phyloP scores from a whole-genome alignment of 2,113 vertebrate species.

The Bos javanicus region DNA sequence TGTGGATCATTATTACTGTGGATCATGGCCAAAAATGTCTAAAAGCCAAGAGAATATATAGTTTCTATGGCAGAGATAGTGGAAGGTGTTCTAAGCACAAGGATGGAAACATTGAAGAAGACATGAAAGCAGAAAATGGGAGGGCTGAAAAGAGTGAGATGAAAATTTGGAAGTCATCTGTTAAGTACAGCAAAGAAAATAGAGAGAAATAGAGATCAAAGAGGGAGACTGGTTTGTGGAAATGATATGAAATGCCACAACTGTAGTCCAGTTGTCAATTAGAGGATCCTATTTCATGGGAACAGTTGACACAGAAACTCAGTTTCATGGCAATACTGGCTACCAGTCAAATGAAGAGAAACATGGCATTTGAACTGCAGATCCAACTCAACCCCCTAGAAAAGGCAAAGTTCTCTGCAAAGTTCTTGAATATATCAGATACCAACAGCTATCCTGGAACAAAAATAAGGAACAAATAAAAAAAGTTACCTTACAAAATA shows the following conservation, averaged over 20 bases:
- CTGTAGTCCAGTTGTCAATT: neutral
- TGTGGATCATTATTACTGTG: neutral
- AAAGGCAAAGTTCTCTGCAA: conserved; percentile 25
- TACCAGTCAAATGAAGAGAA: conserved; percentile 10
- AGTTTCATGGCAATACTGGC: neutral
- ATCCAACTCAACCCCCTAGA: neutral
- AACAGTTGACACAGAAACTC: neutral
- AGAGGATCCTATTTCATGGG: neutral
- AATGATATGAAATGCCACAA: neutral
- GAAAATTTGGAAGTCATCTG: conserved; percentile 22
- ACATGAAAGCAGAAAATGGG: neutral
- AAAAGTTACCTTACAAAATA: neutral
- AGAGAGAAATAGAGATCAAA: neutral
- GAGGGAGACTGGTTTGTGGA: neutral
- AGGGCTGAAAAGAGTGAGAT: neutral
- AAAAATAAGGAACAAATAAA: neutral
- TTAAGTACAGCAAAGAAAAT: neutral
- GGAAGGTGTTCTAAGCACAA: neutral
- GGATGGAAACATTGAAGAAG: neutral
- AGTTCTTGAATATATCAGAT: conserved; percentile 3
- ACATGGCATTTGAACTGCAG: neutral
- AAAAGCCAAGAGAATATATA: neutral
- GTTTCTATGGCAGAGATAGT: neutral
- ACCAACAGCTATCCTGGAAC: neutral
- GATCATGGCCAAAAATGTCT: neutral